phyloP scores from a whole-genome alignment of 2,113 vertebrate genomes.

The Ammodytes marinus region DNA sequence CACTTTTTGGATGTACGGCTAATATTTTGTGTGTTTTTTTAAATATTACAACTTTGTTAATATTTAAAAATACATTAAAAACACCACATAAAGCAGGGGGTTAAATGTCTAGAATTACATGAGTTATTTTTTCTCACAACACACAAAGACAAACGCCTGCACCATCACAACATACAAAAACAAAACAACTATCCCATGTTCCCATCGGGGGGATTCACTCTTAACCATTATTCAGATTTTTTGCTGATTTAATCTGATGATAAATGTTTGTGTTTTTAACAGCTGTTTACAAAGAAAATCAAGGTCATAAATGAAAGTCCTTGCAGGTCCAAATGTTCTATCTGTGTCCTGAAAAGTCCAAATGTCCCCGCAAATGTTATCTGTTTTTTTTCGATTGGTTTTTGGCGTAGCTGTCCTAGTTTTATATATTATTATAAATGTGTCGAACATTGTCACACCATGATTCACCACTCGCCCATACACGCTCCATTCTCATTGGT shows the following conservation, averaged over 20 bases:
- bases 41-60: no score
- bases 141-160: no score
- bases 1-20: no score
- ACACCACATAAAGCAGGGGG: no score
- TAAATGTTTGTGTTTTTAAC: not conserved
- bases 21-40: no score
- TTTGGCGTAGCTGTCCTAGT: conserved; percentile 8
- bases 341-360: conserved; percentile 41
- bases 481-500: conserved; percentile 58
- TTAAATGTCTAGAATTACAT: no score
- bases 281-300: not conserved
- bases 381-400: conserved; percentile 9
- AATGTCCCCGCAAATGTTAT: conserved; percentile 24
- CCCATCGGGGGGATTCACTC: not conserved
- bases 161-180: no score
- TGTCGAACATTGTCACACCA: conserved; percentile 19
- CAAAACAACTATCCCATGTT: no score
- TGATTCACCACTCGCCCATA: conserved; percentile 24
- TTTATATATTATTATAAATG: conserved; percentile 18
- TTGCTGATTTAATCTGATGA: not conserved
- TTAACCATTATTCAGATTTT: not conserved
- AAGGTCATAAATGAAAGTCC: not conserved
- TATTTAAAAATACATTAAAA: no score
- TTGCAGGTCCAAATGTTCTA: conserved; percentile 14
- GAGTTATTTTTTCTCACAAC: no score